Percentiles rank a stretch among this genome's conserved stretches.
Conservation (phyloP, 2,888 invertebrate genomes). For the Cremastinae sp. region DNA sequence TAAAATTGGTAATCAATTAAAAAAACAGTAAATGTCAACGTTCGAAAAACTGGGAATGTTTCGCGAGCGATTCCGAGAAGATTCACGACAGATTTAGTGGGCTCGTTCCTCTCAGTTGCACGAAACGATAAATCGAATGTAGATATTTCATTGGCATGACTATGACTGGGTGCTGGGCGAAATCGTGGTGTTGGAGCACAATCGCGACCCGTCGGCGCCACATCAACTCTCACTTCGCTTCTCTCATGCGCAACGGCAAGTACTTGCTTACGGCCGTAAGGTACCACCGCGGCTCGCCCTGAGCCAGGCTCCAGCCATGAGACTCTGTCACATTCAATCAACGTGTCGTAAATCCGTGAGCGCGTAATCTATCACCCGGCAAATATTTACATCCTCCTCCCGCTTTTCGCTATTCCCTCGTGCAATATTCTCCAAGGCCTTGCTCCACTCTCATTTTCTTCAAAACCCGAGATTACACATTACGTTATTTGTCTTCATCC, state of each 20-base stretch:
- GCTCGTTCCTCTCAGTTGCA: constrained; percentile 15
- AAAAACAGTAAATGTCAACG: background rate
- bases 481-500: background rate
- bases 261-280: constrained; percentile 17
- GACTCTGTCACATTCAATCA: constrained; percentile 71
- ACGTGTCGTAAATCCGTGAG: constrained; percentile 69
- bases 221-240: constrained; percentile 57
- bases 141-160: constrained; percentile 44
- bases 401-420: constrained; percentile 6
- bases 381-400: constrained; percentile 68
- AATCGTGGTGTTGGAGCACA: constrained; percentile 57
- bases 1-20: too few species aligned
- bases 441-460: constrained; percentile 13
- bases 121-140: constrained; percentile 60
- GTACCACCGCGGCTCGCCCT: constrained; percentile 27
- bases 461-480: background rate
- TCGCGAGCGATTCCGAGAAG: background rate
- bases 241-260: constrained; percentile 39
- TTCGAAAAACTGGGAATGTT: background rate
- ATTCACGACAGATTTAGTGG: too few species aligned
- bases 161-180: constrained; percentile 49
- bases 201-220: constrained; percentile 62
- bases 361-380: constrained; percentile 70
- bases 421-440: constrained; percentile 12
- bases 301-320: constrained; percentile 31